Evolutionary conservation across 2,888 invertebrate genomes (phyloP).

Genomic region (Carcina quercana): DNA sequence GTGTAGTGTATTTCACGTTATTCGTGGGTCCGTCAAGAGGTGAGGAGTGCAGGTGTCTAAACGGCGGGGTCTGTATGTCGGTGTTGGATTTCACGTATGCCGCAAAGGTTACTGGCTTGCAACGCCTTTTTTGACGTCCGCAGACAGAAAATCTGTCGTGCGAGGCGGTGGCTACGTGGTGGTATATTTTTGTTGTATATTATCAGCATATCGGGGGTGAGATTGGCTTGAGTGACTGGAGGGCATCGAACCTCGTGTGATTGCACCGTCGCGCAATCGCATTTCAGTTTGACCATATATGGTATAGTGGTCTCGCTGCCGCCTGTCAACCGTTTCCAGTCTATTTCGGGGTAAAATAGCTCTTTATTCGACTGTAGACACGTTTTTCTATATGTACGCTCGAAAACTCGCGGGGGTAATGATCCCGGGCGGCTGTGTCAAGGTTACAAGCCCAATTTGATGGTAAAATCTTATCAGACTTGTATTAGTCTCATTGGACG

Average conservation of each 20-base stretch:
- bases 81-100: conserved; percentile 70
- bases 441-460: conserved; percentile 29
- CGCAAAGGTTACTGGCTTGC: conserved; percentile 53
- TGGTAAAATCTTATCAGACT: conserved; percentile 18
- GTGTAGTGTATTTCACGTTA: conserved; percentile 52
- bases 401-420: conserved; percentile 28
- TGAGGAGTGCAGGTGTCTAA: conserved; percentile 23
- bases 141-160: conserved; percentile 11
- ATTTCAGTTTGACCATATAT: conserved; percentile 64
- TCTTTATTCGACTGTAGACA: not conserved
- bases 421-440: conserved; percentile 41
- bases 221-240: conserved; percentile 23
- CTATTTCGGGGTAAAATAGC: conserved; percentile 43
- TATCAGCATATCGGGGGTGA: conserved; percentile 14
- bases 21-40: conserved; percentile 19
- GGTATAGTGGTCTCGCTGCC: conserved; percentile 49
- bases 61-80: conserved; percentile 29
- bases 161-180: conserved; percentile 15
- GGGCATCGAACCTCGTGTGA: conserved; percentile 64
- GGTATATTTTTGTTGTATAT: conserved; percentile 16
- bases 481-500: conserved; percentile 8
- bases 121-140: conserved; percentile 65
- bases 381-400: no score
- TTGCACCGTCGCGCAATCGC: conserved; percentile 68
- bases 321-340: conserved; percentile 46